Evolutionary conservation across 2,888 invertebrate genomes (phyloP).

Genomic region (Drosophila dives): DNA sequence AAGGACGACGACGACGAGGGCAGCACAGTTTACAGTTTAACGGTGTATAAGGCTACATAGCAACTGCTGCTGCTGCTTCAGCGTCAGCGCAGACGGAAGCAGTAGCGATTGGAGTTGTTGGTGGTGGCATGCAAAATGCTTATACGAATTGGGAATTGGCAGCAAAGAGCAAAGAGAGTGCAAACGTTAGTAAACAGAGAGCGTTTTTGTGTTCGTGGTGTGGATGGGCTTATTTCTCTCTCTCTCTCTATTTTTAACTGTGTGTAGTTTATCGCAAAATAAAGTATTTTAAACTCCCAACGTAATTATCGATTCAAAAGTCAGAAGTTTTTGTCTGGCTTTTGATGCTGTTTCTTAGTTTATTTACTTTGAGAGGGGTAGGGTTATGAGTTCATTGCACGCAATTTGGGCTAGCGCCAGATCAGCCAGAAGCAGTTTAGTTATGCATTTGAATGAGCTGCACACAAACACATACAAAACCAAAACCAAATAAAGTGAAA

Average conservation of each 20-base stretch:
- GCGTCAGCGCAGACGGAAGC: slow-evolving; percentile 67
- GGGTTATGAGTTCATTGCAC: slow-evolving; percentile 69
- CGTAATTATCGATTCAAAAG: slow-evolving; percentile 59
- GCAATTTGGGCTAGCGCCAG: slow-evolving; percentile 57
- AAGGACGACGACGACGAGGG: slow-evolving; percentile 47
- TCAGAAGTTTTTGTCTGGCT: slow-evolving; percentile 15
- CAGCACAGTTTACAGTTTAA: slow-evolving; percentile 59
- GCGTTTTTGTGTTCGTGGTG: slow-evolving; percentile 28
- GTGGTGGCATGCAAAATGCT: slow-evolving; percentile 38
- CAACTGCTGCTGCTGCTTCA: slow-evolving; percentile 34
- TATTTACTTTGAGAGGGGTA: slow-evolving; percentile 5
- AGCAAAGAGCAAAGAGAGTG: slow-evolving; percentile 18
- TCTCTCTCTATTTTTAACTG: not conserved
- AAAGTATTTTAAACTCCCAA: slow-evolving; percentile 51
- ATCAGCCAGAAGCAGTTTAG: slow-evolving; percentile 38
- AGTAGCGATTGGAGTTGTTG: slow-evolving; percentile 64
- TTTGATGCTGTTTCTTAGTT: slow-evolving; percentile 7
- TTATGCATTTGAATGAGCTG: slow-evolving; percentile 39
- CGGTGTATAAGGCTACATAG: slow-evolving; percentile 56
- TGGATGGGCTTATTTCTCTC: not conserved
- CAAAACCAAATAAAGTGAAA: slow-evolving; percentile 60
- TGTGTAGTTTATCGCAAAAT: slow-evolving; percentile 39
- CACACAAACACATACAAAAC: not conserved
- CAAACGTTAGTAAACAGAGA: slow-evolving; percentile 56
- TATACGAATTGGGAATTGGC: slow-evolving; percentile 24